Base-by-base conservation (phyloP, 2,113 vertebrate genomes). In the Megalops atlanticus region DNA sequence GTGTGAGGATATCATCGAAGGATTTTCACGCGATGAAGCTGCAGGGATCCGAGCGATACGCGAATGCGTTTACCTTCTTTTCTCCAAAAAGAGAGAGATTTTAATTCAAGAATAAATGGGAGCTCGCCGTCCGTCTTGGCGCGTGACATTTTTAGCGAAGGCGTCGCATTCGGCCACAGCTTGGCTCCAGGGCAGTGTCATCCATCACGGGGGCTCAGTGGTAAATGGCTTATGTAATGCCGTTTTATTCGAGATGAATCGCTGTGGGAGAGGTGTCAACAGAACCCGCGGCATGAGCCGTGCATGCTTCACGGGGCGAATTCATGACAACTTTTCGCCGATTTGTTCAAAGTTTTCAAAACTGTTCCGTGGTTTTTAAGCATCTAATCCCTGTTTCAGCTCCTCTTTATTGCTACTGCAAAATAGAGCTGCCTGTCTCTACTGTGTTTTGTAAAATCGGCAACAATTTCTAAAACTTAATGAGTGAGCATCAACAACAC, bases 141-240 rank as follows among this genome's bases (percentile, higher is more conserved):
- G 78, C 49, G 31, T 88, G 87, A 91, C 89, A 90, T 91, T 92
- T 88, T 91, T 89, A 87, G 86, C 18, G 88, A 84, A 85, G 87
- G 89, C 83, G 80, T 80, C 76, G 86, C 77, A 85, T 88, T 91
- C 82, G 86, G 83, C 85, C 83, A 36, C 83, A 77, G 75, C 83
- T 87, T 89, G 86, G 87, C 91, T 90, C 84, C 81, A 69, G 76
- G 88, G 89, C 87, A 75, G 85, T 84, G 89, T 86, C 88, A 92
- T 93, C 89, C 87, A 91, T 93, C 92, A 92, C 81, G 54, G 80
- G 69, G 86, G 87, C 86, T 81, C 87, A 85, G 86, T 90, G 91
- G 91, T 92, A 93, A 93, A 93, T 90, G 91, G 88, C 90, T 93
- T 93, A 92, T 90, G 89, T 91, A 90, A 92, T 89, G 91, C 89